A percentile compares a stretch with the other conserved stretches of the same genome.
These are phyloP conservation scores for Hipposideros larvatus DNA, from an alignment of 2,797 vertebrate species.

Conservation along the genomic window DNA sequence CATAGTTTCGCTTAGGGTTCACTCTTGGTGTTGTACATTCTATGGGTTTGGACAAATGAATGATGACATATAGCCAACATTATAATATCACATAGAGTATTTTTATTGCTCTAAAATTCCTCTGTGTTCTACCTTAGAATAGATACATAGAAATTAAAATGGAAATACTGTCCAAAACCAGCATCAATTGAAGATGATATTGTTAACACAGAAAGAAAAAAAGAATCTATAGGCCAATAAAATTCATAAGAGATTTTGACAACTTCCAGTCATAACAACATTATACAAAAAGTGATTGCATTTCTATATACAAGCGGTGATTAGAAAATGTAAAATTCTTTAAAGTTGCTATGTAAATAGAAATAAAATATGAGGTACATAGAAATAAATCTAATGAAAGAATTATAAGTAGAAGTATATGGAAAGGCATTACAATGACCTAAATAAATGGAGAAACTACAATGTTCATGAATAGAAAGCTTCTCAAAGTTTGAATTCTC, in stretches of 20 bases:
- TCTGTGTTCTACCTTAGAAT: not conserved
- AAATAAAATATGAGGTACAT: not conserved
- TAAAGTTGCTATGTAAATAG: not conserved
- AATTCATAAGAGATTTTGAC: not conserved
- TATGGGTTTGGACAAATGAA: not conserved
- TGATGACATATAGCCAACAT: not conserved
- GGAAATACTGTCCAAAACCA: not conserved
- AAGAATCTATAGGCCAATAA: not conserved
- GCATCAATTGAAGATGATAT: not conserved
- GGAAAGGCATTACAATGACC: not conserved
- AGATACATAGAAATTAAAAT: conserved; percentile 6
- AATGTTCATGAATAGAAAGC: not conserved
- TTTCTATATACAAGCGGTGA: not conserved
- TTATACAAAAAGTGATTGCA: not conserved
- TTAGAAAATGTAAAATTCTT: conserved; percentile 42
- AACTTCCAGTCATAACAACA: not conserved
- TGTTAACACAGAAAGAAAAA: not conserved
- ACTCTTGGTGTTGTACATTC: not conserved
- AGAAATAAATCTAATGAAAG: not conserved
- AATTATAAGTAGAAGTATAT: not conserved
- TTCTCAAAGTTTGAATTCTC: not conserved
- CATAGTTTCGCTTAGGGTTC: not conserved
- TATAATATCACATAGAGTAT: not conserved
- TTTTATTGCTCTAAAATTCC: not conserved
- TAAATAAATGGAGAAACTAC: not conserved